Percentiles rank a stretch among this genome's conserved stretches.
These are phyloP conservation scores for Antheraea yamamai DNA, from an alignment of 2,888 invertebrate genomes.

Conservation along the genomic window DNA sequence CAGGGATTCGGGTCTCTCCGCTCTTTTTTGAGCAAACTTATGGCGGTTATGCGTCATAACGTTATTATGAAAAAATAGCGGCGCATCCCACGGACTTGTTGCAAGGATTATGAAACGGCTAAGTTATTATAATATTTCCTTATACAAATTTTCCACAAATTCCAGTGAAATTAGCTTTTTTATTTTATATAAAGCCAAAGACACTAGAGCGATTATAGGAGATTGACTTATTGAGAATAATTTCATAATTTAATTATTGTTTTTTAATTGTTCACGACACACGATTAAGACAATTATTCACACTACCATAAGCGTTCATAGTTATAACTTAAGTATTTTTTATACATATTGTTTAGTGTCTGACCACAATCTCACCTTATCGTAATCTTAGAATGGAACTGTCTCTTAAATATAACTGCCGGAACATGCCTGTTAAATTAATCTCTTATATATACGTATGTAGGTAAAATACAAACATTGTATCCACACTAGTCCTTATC, in stretches of 20 bases:
- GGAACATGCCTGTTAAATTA: no score
- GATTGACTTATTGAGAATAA: background rate
- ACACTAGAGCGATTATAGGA: background rate
- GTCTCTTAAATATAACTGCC: no score
- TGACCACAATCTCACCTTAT: no score
- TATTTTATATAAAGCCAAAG: background rate
- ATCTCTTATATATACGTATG: no score
- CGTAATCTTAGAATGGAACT: no score
- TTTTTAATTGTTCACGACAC: no score
- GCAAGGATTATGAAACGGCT: conserved; percentile 55
- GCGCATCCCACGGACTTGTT: conserved; percentile 48
- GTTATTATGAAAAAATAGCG: conserved; percentile 71
- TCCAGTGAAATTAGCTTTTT: background rate
- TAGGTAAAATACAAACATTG: no score
- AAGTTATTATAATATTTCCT: conserved; percentile 32
- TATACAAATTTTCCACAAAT: conserved; percentile 15
- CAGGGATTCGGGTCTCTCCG: conserved; percentile 66
- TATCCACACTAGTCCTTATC: no score
- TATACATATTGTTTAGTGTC: no score
- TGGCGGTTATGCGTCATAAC: conserved; percentile 74
- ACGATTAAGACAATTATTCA: no score
- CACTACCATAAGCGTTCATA: no score
- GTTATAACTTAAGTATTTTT: no score
- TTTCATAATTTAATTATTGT: background rate
- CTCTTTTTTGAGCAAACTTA: conserved; percentile 70